Evolutionary conservation across 2,797 vertebrate genomes (phyloP).

Genomic region (Emydoidea blandingii): DNA sequence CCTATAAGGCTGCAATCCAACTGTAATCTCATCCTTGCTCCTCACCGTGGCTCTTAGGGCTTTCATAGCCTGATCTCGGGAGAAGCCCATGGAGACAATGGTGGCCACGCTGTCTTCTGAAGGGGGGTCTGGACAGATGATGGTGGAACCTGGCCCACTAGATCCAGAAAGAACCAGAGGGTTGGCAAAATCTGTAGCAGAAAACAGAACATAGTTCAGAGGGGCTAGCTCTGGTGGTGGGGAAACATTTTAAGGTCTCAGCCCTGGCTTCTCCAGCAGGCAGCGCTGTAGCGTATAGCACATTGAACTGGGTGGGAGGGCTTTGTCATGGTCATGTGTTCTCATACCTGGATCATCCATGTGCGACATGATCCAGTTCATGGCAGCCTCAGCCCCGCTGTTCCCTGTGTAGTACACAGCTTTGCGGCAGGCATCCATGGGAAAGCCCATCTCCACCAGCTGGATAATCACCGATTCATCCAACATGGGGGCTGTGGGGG

Average conservation of each 20-base stretch:
- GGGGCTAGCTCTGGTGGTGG: background rate
- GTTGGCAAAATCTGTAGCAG: constrained; percentile 91
- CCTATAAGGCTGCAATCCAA: background rate
- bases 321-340: fast-evolving
- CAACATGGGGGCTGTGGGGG: constrained; percentile 90
- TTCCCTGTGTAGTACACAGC: constrained; percentile 98
- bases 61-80: constrained; percentile 95
- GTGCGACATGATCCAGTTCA: constrained; percentile 99
- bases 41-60: constrained; percentile 95
- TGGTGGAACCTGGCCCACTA: constrained; percentile 87
- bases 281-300: background rate
- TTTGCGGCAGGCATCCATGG: constrained; percentile 96
- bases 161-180: constrained; percentile 94
- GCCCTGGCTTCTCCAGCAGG: background rate
- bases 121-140: constrained; percentile 83
- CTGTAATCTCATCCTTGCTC: background rate
- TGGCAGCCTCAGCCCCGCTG: constrained; percentile 95
- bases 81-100: constrained; percentile 99
- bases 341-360: constrained; percentile 97
- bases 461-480: constrained; percentile 97
- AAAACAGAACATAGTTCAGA: constrained; percentile 19
- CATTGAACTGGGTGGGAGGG: background rate
- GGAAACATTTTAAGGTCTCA: background rate
- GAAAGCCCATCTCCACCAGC: constrained; percentile 98
- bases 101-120: constrained; percentile 96